Evolutionary conservation across 1,140 invertebrate species (phyloP), one percentile per base, ranked within the genome.

Genomic region (Agrilus planipennis): DNA sequence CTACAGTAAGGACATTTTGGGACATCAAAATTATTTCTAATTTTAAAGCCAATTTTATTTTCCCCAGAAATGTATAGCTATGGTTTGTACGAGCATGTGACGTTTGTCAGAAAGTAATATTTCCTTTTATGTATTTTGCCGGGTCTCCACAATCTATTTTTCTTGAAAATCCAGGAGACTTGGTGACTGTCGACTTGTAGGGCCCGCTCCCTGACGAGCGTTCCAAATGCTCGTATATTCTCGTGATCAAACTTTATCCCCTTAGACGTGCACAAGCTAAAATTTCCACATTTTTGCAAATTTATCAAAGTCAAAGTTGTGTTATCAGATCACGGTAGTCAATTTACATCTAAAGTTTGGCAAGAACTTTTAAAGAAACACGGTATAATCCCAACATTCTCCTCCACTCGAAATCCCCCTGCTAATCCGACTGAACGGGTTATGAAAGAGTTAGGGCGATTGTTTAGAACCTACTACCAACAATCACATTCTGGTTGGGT

Each of bases 1-100:
- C 10, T 29, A 18, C 51, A 52, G 35, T 52, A 54, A 31, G 58
- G 55, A 0, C 60, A 62, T 47, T 52, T 53, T 6, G 55, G 57
- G 2, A 32, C 44, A 3, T 49, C 47, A 18, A 61, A 61, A 47
- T 47, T 57, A 7, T 41, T 53, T 11, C 34, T 39, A n/a, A 52
- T 55, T 28, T 10, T 62, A 4, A 47, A 39, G 34, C 39, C 45
- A 14, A 42, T 43, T 27, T 57, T 53, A 34, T 59, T 52, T 42
- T 60, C 51, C 48, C 38, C 19, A 25, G 47, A 50, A 9, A 34
- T 59, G 36, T 30, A 27, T 0, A 41, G 41, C 25, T n/a, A n/a
- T n/a, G 21, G n/a, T 16, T 46, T 12, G 34, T 61, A 19, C 12
- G 34, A 0, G 32, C 10, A 1, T 49, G 46, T 35, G 52, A 49